phyloP scores from a whole-genome alignment of 1,140 invertebrate genomes.

The Brachionus sp. region DNA sequence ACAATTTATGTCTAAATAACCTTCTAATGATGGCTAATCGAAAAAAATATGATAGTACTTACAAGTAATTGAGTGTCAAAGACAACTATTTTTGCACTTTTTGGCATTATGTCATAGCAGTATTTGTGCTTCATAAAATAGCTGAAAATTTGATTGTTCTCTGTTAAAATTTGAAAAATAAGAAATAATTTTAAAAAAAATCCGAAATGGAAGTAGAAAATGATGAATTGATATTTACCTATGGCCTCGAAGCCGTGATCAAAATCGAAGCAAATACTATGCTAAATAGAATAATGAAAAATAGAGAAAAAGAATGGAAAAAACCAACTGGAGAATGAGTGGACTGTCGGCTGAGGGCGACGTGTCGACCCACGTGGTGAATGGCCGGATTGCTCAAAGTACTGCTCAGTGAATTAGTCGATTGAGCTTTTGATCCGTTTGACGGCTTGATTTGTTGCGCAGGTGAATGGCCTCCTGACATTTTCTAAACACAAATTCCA shows the following conservation, averaged over 20 bases:
- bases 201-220: neutral
- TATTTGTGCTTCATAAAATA: slow-evolving; percentile 93
- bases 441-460: slow-evolving; percentile 2
- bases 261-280: slow-evolving; percentile 44
- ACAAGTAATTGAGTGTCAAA: slow-evolving; percentile 93
- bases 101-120: slow-evolving; percentile 98
- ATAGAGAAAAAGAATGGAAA: neutral
- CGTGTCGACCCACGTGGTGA: neutral
- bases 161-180: neutral
- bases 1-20: neutral
- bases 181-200: neutral
- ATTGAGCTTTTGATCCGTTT: neutral
- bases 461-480: neutral
- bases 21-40: slow-evolving; percentile 49
- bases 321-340: slow-evolving; percentile 27
- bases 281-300: slow-evolving; percentile 8
- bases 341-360: neutral
- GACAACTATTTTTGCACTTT: slow-evolving; percentile 95
- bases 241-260: slow-evolving; percentile 33
- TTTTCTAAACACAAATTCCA: neutral
- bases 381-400: neutral
- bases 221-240: neutral
- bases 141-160: slow-evolving; percentile 40
- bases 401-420: neutral
- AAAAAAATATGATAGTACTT: slow-evolving; percentile 58